Evolutionary conservation across 2,888 invertebrate species (phyloP).

Genomic region (Callyntrura sp.): DNA sequence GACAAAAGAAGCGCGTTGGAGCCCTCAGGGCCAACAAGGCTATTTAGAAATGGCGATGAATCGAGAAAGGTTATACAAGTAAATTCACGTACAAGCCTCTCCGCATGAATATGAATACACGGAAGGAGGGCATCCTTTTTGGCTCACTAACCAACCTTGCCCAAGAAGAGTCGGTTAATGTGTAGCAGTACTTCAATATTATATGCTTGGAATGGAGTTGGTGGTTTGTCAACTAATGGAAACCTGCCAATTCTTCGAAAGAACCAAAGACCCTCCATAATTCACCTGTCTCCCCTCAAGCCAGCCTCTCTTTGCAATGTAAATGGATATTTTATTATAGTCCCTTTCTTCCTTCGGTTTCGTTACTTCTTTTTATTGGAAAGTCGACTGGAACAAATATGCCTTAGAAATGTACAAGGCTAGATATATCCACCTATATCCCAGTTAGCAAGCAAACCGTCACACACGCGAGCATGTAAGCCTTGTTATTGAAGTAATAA

Average conservation of each 20-base stretch:
- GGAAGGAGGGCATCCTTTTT: conserved; percentile 48
- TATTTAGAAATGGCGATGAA: not conserved
- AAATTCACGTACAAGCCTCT: not conserved
- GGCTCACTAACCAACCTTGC: conserved; percentile 65
- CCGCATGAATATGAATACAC: not conserved
- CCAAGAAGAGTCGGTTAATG: conserved; percentile 53
- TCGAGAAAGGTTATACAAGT: not conserved
- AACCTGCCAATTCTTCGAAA: conserved; percentile 72
- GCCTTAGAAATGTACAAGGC: not conserved
- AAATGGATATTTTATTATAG: conserved; percentile 59
- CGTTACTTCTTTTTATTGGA: not conserved
- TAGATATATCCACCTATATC: not conserved
- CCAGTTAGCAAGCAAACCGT: not conserved
- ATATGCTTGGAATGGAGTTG: conserved; percentile 61
- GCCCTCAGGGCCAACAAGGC: not conserved
- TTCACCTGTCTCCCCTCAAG: conserved; percentile 65
- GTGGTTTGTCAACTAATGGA: conserved; percentile 77
- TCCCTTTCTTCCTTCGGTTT: not conserved
- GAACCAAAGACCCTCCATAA: conserved; percentile 74
- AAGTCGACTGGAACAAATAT: conserved; percentile 7
- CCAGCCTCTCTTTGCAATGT: conserved; percentile 47
- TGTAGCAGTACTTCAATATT: conserved; percentile 50
- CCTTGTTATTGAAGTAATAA: conserved; percentile 42
- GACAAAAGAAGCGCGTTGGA: not conserved
- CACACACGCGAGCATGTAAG: conserved; percentile 1